Conservation (phyloP, 2,113 vertebrate species). For the Eptesicus fuscus region DNA sequence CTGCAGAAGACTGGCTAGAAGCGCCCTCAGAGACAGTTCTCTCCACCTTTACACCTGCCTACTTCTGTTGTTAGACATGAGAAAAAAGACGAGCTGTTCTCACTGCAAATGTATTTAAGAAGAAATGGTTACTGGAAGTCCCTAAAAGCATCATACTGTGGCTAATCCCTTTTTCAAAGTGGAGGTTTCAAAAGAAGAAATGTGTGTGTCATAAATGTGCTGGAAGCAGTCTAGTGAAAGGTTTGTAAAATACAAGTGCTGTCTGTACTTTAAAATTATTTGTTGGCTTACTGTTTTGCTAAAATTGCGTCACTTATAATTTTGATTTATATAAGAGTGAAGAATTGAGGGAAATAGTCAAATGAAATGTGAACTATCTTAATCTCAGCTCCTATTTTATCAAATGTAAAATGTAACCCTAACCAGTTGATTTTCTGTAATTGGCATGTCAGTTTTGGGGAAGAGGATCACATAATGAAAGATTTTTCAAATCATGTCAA, state of each 20-base stretch:
- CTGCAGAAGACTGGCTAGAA: not conserved
- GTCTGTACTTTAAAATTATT: not conserved
- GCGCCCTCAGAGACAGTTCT: not conserved
- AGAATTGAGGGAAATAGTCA: not conserved
- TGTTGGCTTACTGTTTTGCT: constrained; percentile 2
- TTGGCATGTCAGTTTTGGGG: not conserved
- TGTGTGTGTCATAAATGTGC: not conserved
- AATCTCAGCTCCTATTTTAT: not conserved
- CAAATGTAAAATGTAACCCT: not conserved
- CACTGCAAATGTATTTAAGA: not conserved
- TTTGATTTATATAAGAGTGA: not conserved
- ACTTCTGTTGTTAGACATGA: not conserved
- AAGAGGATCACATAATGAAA: not conserved
- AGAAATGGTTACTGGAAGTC: not conserved
- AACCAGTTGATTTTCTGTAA: not conserved
- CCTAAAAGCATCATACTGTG: not conserved
- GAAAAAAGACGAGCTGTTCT: not conserved
- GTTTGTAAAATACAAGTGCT: not conserved
- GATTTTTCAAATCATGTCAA: not conserved
- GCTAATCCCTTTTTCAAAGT: not conserved
- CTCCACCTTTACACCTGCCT: not conserved
- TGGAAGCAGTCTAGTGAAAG: not conserved
- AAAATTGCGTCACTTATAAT: not conserved
- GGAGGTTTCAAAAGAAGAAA: constrained; percentile 9
- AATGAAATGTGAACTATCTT: not conserved